These are phyloP conservation scores for Philhelius pedissequus DNA, from an alignment of 2,888 invertebrate species.

Conservation along the genomic window DNA sequence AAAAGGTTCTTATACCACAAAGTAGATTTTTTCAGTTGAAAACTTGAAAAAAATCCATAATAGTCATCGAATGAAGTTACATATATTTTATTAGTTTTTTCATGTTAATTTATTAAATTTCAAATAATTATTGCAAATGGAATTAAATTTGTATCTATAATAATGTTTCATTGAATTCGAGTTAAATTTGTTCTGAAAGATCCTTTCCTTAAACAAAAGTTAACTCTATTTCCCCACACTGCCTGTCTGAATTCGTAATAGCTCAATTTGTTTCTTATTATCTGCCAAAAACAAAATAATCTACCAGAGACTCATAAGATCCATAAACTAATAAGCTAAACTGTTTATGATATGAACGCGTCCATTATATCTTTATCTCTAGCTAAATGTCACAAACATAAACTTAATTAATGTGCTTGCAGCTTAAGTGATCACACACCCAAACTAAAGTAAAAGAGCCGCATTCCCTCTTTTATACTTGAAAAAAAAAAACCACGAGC, in stretches of 20 bases:
- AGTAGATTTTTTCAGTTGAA: too few species aligned
- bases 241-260: not conserved
- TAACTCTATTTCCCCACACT: not conserved
- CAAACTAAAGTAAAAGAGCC: not conserved
- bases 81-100: too few species aligned
- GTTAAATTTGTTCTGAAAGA: too few species aligned
- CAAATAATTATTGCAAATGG: too few species aligned
- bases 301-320: not conserved
- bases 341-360: constrained; percentile 28
- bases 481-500: not conserved
- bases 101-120: too few species aligned
- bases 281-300: not conserved
- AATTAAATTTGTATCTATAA: too few species aligned
- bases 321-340: constrained; percentile 34
- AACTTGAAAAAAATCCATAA: too few species aligned
- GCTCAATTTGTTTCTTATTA: not conserved
- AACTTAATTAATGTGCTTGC: constrained; percentile 38
- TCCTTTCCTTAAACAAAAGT: too few species aligned
- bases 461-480: not conserved
- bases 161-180: too few species aligned
- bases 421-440: constrained; percentile 7
- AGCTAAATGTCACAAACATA: constrained; percentile 24
- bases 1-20: too few species aligned
- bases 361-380: constrained; percentile 38
- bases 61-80: too few species aligned